phyloP scores from a whole-genome alignment of 2,797 vertebrate genomes.

The Ctenopoma kingsleyae region DNA sequence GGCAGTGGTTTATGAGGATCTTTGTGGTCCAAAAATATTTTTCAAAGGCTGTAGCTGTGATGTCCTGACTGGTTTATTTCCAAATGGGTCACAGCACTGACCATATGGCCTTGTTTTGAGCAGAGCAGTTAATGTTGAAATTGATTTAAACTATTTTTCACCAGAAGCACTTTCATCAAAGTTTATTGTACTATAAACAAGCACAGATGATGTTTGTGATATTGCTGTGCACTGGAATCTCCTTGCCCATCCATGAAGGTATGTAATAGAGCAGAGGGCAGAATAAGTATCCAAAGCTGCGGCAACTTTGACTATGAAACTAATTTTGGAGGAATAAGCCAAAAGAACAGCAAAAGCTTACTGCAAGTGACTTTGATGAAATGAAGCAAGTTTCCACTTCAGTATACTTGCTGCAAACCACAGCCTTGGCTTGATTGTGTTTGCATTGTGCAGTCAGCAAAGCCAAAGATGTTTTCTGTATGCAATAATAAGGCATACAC shows the following conservation, averaged over 20 bases:
- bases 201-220: constrained; percentile 45
- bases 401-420: background rate
- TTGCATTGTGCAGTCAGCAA: background rate
- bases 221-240: constrained; percentile 35
- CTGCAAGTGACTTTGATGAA: background rate
- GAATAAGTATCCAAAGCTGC: background rate
- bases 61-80: constrained; percentile 60
- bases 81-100: constrained; percentile 61
- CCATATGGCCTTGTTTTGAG: constrained; percentile 65
- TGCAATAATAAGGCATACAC: background rate
- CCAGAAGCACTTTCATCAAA: constrained; percentile 59
- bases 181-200: constrained; percentile 66
- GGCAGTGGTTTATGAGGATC: constrained; percentile 44
- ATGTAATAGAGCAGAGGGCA: background rate
- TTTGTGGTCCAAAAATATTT: constrained; percentile 28
- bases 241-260: constrained; percentile 27
- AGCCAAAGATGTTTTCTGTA: background rate
- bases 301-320: constrained; percentile 1
- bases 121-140: constrained; percentile 54
- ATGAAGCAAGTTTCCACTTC: background rate
- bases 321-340: constrained; percentile 2
- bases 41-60: constrained; percentile 39
- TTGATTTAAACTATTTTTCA: constrained; percentile 55
- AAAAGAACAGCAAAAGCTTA: background rate
- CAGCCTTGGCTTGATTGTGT: background rate